Base-by-base conservation (phyloP, 2,113 vertebrate species). In the Limanda limanda region DNA sequence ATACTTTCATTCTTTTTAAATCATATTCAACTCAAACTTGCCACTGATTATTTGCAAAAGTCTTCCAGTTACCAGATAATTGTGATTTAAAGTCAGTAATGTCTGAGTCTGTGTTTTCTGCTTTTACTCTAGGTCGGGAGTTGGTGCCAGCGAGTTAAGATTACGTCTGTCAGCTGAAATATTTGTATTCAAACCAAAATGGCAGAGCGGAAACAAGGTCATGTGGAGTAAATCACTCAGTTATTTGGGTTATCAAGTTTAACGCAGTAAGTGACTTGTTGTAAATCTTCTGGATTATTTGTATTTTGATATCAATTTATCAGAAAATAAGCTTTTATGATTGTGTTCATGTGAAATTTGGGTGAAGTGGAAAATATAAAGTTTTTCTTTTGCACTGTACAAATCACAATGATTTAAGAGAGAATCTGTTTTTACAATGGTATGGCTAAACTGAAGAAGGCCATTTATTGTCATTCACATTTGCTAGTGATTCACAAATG, bases 61-160 rank as follows among this genome's bases (percentile, higher is more conserved):
- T 45, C 31, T 31, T 7, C 31, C 31, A 9, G 57, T 18, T 18
- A 17, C 10, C 31, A 42, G 45, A 27, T 73, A 23, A 42, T 6
- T 74, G 11, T 35, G 5, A 62, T 24, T 55, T 13, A 59, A 56
- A 47, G 25, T 45, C 6, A 20, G 5, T 21, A 52, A 18, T 42
- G 12, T 45, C 18, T 78, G 7, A 76, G 12, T 51, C 52, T 31
- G 1, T 25, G 17, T 57, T 24, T 71, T 71, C 40, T 42, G 40
- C 64, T 56, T 37, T 58, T 58, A 2, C 71, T 68, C 40, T 13
- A 88, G 84, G 78, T 18, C 71, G 57, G 27, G 6, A 37, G 60
- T 72, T 85, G 67, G 86, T 91, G 23, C 84, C 86, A 51, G 51
- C 54, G 24, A 13, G 51, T 64, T 78, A 47, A 61, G 60, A n/a